Evolutionary conservation across 2,797 vertebrate genomes (phyloP), one percentile per base, ranked within the genome.

Genomic region (Chromobotia macracanthus): DNA sequence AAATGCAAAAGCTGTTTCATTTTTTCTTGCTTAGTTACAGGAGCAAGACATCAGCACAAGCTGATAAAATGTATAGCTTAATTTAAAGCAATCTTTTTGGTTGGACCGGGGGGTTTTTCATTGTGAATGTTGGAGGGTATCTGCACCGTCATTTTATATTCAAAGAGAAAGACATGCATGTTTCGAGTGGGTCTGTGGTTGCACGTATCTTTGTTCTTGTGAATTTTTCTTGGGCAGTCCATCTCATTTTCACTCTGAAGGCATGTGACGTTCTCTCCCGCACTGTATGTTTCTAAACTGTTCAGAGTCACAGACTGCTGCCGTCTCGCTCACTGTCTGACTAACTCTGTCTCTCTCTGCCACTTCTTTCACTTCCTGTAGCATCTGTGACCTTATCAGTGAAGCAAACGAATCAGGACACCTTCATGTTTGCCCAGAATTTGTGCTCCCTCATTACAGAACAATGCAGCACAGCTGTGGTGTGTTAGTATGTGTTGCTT

Each of bases 311-410:
- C 48, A 13, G 18, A 12, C 31, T 31, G 31, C 31, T n/a, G 11
- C 31, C 31, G 31, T 31, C 3, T 31, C 31, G 28, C 2, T 8
- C 35, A 48, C 48, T 15, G 25, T 73, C 31, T 64, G 68, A 44
- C 21, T 28, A 28, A 35, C 73, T 35, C 46, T 16, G 23, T 70
- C 50, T 65, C 46, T 68, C 50, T 41, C 31, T 69, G 19, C 21
- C 56, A 12, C 55, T 64, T 31, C 31, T 31, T 3, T 28, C 19
- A 35, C 51, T 8, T 72, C 55, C 55, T 46, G 25, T 70, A 64
- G 64, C 50, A 69, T 31, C 25, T 31, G 31, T 48, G 63, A 68
- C 60, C 50, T 48, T 60, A 70, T 21, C 21, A 76, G 55, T 21
- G 65, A 51, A 50, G 65, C 38, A 15, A 16, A 50, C 28, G 18